Base-by-base conservation (phyloP, 1,140 invertebrate species). In the Mycetomoellerius zeteki region DNA sequence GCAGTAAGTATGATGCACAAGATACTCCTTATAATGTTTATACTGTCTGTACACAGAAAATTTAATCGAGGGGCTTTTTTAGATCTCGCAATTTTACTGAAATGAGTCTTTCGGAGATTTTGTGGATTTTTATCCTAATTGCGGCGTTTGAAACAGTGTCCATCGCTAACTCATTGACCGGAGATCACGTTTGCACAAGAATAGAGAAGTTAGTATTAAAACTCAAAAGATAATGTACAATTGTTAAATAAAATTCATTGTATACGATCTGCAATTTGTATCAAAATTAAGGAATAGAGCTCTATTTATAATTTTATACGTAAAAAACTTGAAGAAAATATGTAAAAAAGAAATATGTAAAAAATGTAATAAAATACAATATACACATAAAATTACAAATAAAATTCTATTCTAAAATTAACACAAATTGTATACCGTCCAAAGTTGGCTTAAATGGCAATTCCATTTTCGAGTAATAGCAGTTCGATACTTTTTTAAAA, bases 121-220 rank as follows among this genome's bases (percentile, higher is more conserved):
- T 52, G 65, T 37, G 52, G 43, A 21, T 88, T 19, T 21, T 88
- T 56, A 12, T 60, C 16, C 33, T 71, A n/a, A 78, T 69, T 19
- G 27, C 8, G 69, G n/a, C 19, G n/a, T 60, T 60, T 56, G 56
- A 73, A 47, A 54, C 60, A 3, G 12, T 81, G 84, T 94, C 95
- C 77, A 87, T 93, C 50, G 92, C 94, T 7, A 87, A 95, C 33
- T 91, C 92, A 50, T 90, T 95, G 30, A 93, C 91, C 43, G 94
- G 93, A 14, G 93, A 95, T 81, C 92, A 95, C 89, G 89, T 96
- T 10, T 96, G 96, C 88, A 89, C 93, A 19, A 93, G 91, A 56
- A 84, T 94, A 86, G 94, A 96, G 86, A 95, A 94, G 96, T 96
- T 92, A 95, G 94, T 93, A 50, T 60, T 16, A 43, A 30, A 76